Percentiles rank a stretch among this genome's conserved stretches.
phyloP scores from a whole-genome alignment of 1,140 invertebrate genomes.

The Drosophila kepulauana region DNA sequence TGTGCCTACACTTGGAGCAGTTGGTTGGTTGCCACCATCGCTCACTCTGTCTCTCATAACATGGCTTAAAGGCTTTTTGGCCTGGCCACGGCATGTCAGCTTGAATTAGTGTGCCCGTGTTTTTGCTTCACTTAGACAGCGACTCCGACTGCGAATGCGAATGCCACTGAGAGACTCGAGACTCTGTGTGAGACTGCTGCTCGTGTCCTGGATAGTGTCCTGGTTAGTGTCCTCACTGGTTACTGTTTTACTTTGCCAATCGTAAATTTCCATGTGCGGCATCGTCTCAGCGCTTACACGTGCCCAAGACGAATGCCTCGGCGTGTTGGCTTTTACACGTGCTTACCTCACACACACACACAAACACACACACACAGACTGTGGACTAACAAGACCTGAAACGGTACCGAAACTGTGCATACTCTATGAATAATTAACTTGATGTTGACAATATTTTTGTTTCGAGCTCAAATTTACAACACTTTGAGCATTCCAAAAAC shows the following conservation, averaged over 20 bases:
- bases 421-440: conserved; percentile 23
- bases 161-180: background rate
- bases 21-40: too few species aligned
- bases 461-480: conserved; percentile 1
- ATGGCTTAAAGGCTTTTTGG: conserved; percentile 69
- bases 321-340: conserved; percentile 27
- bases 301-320: conserved; percentile 54
- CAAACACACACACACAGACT: background rate
- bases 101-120: conserved; percentile 68
- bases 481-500: background rate
- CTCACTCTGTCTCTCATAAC: conserved; percentile 26
- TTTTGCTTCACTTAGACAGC: conserved; percentile 12
- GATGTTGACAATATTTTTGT: conserved; percentile 19
- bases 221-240: background rate
- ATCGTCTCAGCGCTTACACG: conserved; percentile 39
- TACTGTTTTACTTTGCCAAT: conserved; percentile 42
- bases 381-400: background rate
- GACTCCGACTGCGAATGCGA: background rate
- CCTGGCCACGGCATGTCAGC: conserved; percentile 65
- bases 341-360: conserved; percentile 11
- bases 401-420: conserved; percentile 1
- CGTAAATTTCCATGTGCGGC: conserved; percentile 59
- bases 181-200: too few species aligned
- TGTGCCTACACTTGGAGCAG: background rate
- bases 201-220: conserved; percentile 5